Conservation (phyloP, 2,797 vertebrate genomes). For the Myoxocephalus aenaeus region DNA sequence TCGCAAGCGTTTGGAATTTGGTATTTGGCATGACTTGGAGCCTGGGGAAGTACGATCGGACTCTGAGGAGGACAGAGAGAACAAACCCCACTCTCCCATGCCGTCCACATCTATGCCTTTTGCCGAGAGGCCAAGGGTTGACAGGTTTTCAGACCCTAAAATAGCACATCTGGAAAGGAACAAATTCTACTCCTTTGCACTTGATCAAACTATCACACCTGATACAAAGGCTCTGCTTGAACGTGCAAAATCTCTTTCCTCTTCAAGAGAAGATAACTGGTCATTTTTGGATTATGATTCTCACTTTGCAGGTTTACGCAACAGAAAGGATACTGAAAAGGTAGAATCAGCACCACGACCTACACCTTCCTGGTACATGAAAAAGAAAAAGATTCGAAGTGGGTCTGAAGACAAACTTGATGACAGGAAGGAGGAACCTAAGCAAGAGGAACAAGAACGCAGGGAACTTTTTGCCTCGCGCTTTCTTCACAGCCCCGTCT, state of each 20-base stretch:
- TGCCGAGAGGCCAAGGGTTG: constrained; percentile 91
- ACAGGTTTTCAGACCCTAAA: constrained; percentile 93
- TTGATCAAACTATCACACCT: constrained; percentile 98
- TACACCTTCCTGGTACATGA: constrained; percentile 98
- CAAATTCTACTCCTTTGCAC: constrained; percentile 96
- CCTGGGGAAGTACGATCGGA: constrained; percentile 97
- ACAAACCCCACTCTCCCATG: constrained; percentile 91
- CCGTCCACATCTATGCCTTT: constrained; percentile 90
- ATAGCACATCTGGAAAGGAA: constrained; percentile 93
- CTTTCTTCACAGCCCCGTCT: constrained; percentile 98
- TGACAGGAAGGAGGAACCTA: constrained; percentile 96
- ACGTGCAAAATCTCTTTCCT: constrained; percentile 97
- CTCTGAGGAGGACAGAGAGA: constrained; percentile 93
- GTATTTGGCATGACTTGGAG: constrained; percentile 89
- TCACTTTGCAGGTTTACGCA: constrained; percentile 94
- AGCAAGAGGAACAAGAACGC: constrained; percentile 95
- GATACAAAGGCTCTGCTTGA: constrained; percentile 99
- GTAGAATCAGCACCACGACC: constrained; percentile 93
- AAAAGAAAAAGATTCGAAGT: constrained; percentile 96
- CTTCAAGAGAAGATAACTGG: constrained; percentile 98
- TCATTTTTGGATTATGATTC: constrained; percentile 97
- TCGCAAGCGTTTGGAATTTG: constrained; percentile 89
- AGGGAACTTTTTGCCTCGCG: constrained; percentile 96
- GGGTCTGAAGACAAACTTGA: constrained; percentile 96
- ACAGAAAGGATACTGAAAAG: constrained; percentile 96